phyloP scores from a whole-genome alignment of 2,113 vertebrate genomes.

The Catharus minimus region DNA sequence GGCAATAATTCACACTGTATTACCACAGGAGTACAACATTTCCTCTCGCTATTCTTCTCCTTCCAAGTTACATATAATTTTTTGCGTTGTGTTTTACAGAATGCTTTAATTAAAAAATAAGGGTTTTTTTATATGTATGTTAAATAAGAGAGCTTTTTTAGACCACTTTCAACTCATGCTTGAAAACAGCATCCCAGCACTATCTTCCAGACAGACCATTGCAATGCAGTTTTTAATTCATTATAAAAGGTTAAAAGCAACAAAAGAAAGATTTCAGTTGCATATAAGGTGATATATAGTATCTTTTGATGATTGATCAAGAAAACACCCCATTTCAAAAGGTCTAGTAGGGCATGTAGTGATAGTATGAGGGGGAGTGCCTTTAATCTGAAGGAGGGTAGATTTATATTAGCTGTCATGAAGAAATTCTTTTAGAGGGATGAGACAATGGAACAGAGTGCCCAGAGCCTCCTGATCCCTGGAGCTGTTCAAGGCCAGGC shows the following conservation, averaged over 20 bases:
- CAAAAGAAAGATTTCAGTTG: neutral
- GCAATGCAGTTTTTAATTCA: neutral
- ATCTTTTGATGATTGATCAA: neutral
- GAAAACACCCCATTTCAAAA: neutral
- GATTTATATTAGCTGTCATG: neutral
- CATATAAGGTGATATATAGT: neutral
- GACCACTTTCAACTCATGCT: neutral
- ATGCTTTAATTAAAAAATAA: neutral
- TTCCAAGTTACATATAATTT: neutral
- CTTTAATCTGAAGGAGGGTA: neutral
- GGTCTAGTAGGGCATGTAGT: no score
- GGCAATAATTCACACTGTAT: neutral
- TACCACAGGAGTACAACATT: neutral
- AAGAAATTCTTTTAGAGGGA: neutral
- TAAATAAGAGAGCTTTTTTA: neutral
- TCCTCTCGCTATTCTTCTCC: accelerated
- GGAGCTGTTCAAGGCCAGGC: neutral
- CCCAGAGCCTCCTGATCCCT: neutral
- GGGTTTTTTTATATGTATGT: neutral
- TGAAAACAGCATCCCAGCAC: neutral
- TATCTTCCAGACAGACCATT: neutral
- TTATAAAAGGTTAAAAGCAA: neutral
- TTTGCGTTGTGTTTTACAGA: neutral
- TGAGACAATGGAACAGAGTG: neutral
- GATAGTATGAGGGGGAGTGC: neutral